Conservation (phyloP, 2,113 vertebrate species). For the Pholis gunnellus region DNA sequence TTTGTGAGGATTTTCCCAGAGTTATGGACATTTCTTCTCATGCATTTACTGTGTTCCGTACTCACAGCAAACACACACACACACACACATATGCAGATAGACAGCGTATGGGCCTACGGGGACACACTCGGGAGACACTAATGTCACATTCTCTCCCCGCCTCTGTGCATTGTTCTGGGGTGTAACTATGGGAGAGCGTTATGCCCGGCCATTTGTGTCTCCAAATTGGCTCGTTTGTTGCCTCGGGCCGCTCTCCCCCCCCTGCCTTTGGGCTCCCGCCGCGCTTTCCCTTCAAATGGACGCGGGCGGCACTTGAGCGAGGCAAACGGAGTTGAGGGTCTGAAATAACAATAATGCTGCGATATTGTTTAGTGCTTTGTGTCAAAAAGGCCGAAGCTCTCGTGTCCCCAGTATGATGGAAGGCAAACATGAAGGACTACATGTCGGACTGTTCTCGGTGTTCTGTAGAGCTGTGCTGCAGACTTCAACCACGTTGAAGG, state of each 20-base stretch:
- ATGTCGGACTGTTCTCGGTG: neutral
- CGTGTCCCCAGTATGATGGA: neutral
- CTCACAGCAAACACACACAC: conserved; percentile 39
- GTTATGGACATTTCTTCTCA: conserved; percentile 53
- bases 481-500: neutral
- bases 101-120: conserved; percentile 58
- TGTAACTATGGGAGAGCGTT: conserved; percentile 73
- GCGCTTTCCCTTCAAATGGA: conserved; percentile 57
- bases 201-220: conserved; percentile 67
- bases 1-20: conserved; percentile 51
- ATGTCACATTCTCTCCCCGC: conserved; percentile 67
- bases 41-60: conserved; percentile 49
- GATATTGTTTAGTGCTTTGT: conserved; percentile 19
- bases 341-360: conserved; percentile 41
- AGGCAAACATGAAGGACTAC: neutral
- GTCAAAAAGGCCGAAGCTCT: neutral
- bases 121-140: conserved; percentile 66
- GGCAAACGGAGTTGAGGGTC: conserved; percentile 24
- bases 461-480: neutral
- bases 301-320: conserved; percentile 27
- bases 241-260: conserved; percentile 27
- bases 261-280: conserved; percentile 44
- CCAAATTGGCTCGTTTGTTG: conserved; percentile 76
- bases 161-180: conserved; percentile 62
- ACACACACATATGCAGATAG: conserved; percentile 40